Evolutionary conservation across 2,888 invertebrate genomes (phyloP).

Genomic region (Tortrix viridana): DNA sequence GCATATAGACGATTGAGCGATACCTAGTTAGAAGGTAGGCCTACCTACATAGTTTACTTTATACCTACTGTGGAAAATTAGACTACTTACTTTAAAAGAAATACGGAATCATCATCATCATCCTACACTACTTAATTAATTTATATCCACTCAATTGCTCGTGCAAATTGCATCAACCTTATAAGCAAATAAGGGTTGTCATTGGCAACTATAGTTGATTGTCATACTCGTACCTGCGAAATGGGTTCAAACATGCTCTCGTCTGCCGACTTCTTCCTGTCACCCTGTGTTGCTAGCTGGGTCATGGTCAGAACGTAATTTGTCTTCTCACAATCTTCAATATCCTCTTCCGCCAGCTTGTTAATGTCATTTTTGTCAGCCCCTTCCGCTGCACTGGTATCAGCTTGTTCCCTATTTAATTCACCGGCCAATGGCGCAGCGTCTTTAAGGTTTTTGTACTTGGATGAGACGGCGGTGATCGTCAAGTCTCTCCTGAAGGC

Average conservation of each 20-base stretch:
- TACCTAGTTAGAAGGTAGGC: too few species aligned
- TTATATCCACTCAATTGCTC: too few species aligned
- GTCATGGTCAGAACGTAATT: conserved; percentile 89
- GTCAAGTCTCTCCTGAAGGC: conserved; percentile 85
- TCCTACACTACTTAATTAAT: too few species aligned
- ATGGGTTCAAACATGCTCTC: conserved; percentile 85
- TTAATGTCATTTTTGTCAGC: conserved; percentile 45
- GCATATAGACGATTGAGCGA: too few species aligned
- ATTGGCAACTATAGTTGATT: background rate
- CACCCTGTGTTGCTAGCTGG: conserved; percentile 67
- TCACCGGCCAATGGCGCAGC: conserved; percentile 46
- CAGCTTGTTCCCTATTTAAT: conserved; percentile 46
- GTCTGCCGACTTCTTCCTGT: conserved; percentile 48
- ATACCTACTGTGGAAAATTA: too few species aligned
- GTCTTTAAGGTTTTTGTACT: conserved; percentile 68
- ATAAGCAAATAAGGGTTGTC: background rate
- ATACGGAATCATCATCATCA: too few species aligned
- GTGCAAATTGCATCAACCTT: too few species aligned
- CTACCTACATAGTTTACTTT: too few species aligned
- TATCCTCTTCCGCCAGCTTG: conserved; percentile 51
- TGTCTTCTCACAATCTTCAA: conserved; percentile 81
- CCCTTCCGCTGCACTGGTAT: conserved; percentile 47
- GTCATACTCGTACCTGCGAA: conserved; percentile 78
- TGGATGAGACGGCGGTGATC: conserved; percentile 83
- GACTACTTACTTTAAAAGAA: too few species aligned